A percentile compares a stretch with the other conserved stretches of the same genome.
phyloP scores from a whole-genome alignment of 2,888 invertebrate genomes.

The Drosophila antonietae region DNA sequence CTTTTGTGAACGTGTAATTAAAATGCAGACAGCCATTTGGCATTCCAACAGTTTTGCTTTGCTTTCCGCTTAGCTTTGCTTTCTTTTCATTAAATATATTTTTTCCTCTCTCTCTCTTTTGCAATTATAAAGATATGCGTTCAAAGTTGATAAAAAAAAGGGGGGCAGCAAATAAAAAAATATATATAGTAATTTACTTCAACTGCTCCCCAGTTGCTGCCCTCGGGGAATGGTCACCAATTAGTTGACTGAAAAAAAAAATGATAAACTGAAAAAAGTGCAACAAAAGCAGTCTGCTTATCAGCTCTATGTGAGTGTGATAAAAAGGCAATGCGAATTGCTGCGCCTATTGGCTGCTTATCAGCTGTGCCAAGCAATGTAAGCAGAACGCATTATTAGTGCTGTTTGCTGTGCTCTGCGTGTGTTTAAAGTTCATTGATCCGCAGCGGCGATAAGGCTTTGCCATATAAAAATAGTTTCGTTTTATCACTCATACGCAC shows the following conservation, averaged over 20 bases:
- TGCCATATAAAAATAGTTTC: slow-evolving; percentile 52
- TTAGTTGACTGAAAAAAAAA: slow-evolving; percentile 54
- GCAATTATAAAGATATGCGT: slow-evolving; percentile 76
- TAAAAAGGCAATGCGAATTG: slow-evolving; percentile 49
- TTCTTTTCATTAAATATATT: slow-evolving; percentile 25
- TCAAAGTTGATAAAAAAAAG: slow-evolving; percentile 46
- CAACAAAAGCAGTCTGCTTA: slow-evolving; percentile 40
- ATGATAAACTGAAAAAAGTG: slow-evolving; percentile 12
- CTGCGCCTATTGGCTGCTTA: slow-evolving; percentile 57
- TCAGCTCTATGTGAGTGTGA: slow-evolving; percentile 28
- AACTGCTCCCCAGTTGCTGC: slow-evolving; percentile 52
- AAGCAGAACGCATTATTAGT: slow-evolving; percentile 47
- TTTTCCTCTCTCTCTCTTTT: slow-evolving; percentile 1
- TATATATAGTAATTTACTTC: slow-evolving; percentile 70
- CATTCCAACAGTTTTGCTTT: slow-evolving; percentile 36
- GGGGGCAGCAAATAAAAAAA: slow-evolving; percentile 2
- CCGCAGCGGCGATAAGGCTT: slow-evolving; percentile 63
- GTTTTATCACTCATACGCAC: slow-evolving; percentile 62
- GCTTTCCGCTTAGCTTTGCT: slow-evolving; percentile 43
- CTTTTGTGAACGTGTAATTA: slow-evolving; percentile 66
- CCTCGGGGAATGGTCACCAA: slow-evolving; percentile 51
- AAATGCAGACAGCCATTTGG: slow-evolving; percentile 73
- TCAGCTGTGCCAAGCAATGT: slow-evolving; percentile 48
- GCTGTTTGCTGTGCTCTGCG: slow-evolving; percentile 14
- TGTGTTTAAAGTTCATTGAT: slow-evolving; percentile 73